Evolutionary conservation across 2,888 invertebrate species (phyloP).

Genomic region (Pollenia griseotomentosa): DNA sequence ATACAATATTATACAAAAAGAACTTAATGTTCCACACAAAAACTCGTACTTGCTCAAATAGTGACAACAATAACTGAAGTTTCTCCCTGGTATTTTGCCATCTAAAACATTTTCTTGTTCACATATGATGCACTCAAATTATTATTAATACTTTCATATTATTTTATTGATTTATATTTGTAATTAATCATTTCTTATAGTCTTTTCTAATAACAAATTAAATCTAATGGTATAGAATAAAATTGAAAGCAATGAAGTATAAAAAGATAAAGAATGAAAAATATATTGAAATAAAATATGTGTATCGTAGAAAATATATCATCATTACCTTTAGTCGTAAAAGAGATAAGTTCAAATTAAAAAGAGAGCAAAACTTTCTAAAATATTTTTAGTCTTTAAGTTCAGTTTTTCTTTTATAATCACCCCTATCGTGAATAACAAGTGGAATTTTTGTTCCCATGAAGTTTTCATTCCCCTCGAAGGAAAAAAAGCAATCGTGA

Average conservation of each 20-base stretch:
- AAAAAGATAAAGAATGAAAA: constrained; percentile 18
- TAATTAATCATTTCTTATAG: constrained; percentile 59
- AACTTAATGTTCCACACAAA: constrained; percentile 39
- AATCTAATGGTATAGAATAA: background rate
- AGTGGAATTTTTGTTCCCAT: no score
- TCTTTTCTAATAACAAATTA: background rate
- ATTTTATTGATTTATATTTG: constrained; percentile 53
- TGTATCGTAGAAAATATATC: background rate
- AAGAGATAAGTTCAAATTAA: no score
- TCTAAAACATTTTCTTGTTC: constrained; percentile 26
- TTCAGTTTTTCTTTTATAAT: no score
- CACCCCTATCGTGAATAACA: no score
- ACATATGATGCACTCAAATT: constrained; percentile 50
- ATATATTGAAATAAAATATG: background rate
- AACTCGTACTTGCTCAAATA: background rate
- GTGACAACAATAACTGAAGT: constrained; percentile 18
- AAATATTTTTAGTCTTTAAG: no score
- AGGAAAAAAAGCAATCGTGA: no score
- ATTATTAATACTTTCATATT: constrained; percentile 53
- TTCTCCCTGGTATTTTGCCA: background rate
- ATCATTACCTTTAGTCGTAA: no score
- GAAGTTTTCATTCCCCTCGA: no score
- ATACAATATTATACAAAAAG: constrained; percentile 19
- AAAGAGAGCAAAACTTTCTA: no score
- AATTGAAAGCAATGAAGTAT: constrained; percentile 8